Conservation (phyloP, 2,113 vertebrate species). For the Paralichthys olivaceus region DNA sequence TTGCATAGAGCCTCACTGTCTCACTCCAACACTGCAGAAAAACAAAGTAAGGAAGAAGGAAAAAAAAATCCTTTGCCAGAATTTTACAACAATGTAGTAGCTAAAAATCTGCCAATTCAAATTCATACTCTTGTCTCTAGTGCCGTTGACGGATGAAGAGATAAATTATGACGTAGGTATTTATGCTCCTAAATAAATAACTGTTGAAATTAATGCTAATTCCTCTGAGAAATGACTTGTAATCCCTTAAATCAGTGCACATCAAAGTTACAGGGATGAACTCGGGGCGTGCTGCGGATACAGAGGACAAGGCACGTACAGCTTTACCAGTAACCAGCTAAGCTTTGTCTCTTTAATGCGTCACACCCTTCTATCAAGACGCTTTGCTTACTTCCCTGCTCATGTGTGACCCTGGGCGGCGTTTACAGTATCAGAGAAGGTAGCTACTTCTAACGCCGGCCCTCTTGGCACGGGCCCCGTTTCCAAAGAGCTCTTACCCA, state of each 20-base stretch:
- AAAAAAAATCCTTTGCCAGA: background rate
- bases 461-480: conserved; percentile 27
- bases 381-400: conserved; percentile 5
- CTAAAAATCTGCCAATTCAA: conserved; percentile 3
- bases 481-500: background rate
- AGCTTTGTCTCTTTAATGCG: conserved; percentile 53
- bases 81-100: conserved; percentile 19
- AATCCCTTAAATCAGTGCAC: conserved; percentile 68
- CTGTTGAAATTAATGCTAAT: conserved; percentile 31
- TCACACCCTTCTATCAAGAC: conserved; percentile 44
- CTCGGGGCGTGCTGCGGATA: conserved; percentile 28
- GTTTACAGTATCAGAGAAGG: conserved; percentile 2
- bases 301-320: conserved; percentile 20
- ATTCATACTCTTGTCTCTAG: background rate
- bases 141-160: background rate
- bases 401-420: conserved; percentile 3
- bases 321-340: conserved; percentile 46
- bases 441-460: conserved; percentile 30
- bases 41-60: background rate
- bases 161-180: conserved; percentile 8
- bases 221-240: conserved; percentile 59
- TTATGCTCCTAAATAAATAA: background rate
- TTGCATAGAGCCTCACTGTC: conserved; percentile 53
- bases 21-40: conserved; percentile 36
- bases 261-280: conserved; percentile 63